A percentile compares a stretch with the other conserved stretches of the same genome.
Evolutionary conservation across 1,140 invertebrate genomes (phyloP).

Genomic region (Anoplophora glabripennis): DNA sequence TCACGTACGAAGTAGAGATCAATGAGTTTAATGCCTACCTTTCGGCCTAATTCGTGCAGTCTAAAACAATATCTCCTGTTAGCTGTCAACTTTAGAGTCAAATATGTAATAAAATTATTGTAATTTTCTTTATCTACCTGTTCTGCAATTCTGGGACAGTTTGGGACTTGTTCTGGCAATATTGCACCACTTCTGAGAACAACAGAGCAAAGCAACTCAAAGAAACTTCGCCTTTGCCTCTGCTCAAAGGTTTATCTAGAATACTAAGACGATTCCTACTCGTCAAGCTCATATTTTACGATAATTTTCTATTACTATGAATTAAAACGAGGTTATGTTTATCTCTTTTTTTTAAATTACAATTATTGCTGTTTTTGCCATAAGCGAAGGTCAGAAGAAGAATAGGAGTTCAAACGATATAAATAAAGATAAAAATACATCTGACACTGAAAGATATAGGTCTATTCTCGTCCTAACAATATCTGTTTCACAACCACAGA

Average conservation of each 20-base stretch:
- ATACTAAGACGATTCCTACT: slow-evolving; percentile 72
- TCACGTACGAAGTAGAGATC: slow-evolving; percentile 93
- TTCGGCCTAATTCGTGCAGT: slow-evolving; percentile 88
- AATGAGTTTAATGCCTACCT: slow-evolving; percentile 90
- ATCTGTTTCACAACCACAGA: too few species aligned
- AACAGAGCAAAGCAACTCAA: slow-evolving; percentile 91
- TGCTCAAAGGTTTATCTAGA: slow-evolving; percentile 87
- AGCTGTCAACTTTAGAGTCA: background rate
- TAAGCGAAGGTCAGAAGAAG: too few species aligned
- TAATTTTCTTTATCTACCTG: slow-evolving; percentile 61
- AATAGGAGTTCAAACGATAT: too few species aligned
- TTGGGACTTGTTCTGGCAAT: slow-evolving; percentile 93
- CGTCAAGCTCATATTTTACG: slow-evolving; percentile 42
- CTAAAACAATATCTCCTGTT: slow-evolving; percentile 54
- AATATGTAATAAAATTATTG: background rate
- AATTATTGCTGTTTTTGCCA: too few species aligned
- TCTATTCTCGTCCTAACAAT: too few species aligned
- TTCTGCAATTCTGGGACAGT: slow-evolving; percentile 93
- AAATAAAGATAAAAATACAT: too few species aligned
- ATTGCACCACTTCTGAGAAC: slow-evolving; percentile 97
- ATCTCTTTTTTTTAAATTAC: too few species aligned
- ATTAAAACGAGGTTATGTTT: too few species aligned
- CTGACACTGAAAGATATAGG: too few species aligned
- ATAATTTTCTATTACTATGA: too few species aligned
- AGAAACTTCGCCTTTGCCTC: slow-evolving; percentile 89